Evolutionary conservation across 2,797 vertebrate genomes (phyloP), one percentile per base, ranked within the genome.

Genomic region (Hydrolagus colliei): DNA sequence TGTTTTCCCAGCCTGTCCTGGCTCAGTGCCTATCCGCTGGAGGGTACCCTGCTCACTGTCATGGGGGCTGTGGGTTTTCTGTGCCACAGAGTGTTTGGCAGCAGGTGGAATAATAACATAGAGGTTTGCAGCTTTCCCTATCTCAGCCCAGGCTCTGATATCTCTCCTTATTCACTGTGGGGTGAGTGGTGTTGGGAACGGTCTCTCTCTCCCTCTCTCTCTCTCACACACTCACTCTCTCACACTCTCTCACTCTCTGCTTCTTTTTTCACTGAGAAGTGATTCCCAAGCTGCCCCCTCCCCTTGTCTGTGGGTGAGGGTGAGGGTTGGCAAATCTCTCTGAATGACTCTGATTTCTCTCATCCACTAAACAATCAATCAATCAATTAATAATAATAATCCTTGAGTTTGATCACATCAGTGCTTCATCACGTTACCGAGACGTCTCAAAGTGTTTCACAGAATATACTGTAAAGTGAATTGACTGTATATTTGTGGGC

Each of bases 61-160:
- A 91, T 93, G 91, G 94, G 93, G 93, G 94, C 94, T 92, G 88
- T 95, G 91, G 95, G 94, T 93, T 94, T 91, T 93, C 94, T 97
- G 59, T 96, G 94, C 94, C 93, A 93, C 91, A 93, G 91, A 92
- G 91, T 94, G 93, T 93, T 93, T 93, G 88, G 91, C 93, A 92
- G 91, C 93, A 93, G 92, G 92, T 93, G 93, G 94, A 93, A 92
- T 91, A 93, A 92, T 91, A 92, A 89, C 87, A 52, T 91, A 91
- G 94, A 96, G 96, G 95, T 97, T 96, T 96, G 96, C 95, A 96
- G 95, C 95, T 96, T 96, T 95, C 95, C 95, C 89, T 94, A 90
- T 91, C 93, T 92, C 91, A 88, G 92, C 92, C 27, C 27, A 91
- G 91, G 90, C 87, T 92, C 92, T 92, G 91, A 90, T 90, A 89